Percentiles rank a stretch among this genome's conserved stretches.
Conservation (phyloP, 2,888 invertebrate species). For the Podabrus alpinus region DNA sequence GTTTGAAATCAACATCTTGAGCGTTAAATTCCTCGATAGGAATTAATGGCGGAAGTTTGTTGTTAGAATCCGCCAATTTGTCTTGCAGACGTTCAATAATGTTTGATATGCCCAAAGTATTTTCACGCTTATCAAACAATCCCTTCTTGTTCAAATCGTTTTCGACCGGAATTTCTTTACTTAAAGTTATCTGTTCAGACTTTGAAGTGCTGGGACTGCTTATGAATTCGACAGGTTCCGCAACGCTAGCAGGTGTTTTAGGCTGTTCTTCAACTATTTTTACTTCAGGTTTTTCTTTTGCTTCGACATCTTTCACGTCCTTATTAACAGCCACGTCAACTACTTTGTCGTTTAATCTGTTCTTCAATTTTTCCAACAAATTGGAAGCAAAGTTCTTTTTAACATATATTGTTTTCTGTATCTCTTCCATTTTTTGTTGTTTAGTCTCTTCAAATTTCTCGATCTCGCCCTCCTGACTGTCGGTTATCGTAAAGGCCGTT, state of each 20-base stretch:
- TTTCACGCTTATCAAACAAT: constrained; percentile 2
- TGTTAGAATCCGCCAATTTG: constrained; percentile 10
- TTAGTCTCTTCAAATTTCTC: constrained; percentile 57
- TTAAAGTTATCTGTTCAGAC: neutral
- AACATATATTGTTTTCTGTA: constrained; percentile 47
- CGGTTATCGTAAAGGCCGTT: neutral
- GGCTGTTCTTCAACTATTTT: neutral
- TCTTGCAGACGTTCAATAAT: constrained; percentile 33
- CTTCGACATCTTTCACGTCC: neutral
- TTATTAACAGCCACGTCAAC: constrained; percentile 50
- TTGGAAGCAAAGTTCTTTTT: constrained; percentile 38
- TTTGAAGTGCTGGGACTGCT: neutral
- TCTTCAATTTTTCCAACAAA: constrained; percentile 49
- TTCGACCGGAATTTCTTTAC: neutral
- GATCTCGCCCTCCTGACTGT: neutral
- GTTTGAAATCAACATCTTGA: neutral
- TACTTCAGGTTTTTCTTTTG: neutral
- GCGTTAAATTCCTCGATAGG: constrained; percentile 29
- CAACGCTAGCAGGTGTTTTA: neutral
- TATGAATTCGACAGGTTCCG: neutral
- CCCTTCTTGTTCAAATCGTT: neutral
- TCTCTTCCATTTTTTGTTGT: constrained; percentile 58
- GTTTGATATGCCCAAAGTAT: constrained; percentile 17
- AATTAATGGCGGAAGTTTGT: constrained; percentile 37
- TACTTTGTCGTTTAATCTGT: constrained; percentile 19